Evolutionary conservation across 2,113 vertebrate species (phyloP).

Genomic region (Seriola rivoliana): DNA sequence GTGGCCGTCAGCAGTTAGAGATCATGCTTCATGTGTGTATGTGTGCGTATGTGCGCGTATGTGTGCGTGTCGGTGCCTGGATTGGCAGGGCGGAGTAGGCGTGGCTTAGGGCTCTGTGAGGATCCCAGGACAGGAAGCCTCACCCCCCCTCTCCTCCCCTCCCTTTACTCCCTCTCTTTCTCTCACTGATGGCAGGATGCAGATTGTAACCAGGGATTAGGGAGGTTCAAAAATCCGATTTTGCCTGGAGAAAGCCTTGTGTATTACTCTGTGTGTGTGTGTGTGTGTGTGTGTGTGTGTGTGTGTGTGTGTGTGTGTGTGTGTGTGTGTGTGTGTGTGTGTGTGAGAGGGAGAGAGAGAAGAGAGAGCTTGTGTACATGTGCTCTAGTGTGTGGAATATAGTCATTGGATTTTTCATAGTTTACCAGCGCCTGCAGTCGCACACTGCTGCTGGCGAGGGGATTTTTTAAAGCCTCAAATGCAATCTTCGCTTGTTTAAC

Average conservation of each 20-base stretch:
- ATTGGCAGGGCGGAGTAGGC: slow-evolving; percentile 68
- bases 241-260: slow-evolving; percentile 89
- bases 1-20: slow-evolving; percentile 39
- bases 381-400: slow-evolving; percentile 59
- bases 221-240: slow-evolving; percentile 95
- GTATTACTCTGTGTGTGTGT: slow-evolving; percentile 65
- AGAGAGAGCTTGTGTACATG: slow-evolving; percentile 48
- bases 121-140: slow-evolving; percentile 73
- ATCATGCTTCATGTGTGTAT: slow-evolving; percentile 70
- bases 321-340: slow-evolving; percentile 29
- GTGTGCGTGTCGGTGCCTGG: slow-evolving; percentile 52
- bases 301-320: slow-evolving; percentile 25
- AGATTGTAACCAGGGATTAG: slow-evolving; percentile 96
- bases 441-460: slow-evolving; percentile 64
- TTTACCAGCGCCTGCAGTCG: slow-evolving; percentile 82
- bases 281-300: slow-evolving; percentile 45
- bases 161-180: slow-evolving; percentile 47
- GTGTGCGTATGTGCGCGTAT: slow-evolving; percentile 34
- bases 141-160: neutral
- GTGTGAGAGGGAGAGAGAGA: neutral
- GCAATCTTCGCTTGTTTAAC: slow-evolving; percentile 80
- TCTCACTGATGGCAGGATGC: slow-evolving; percentile 86
- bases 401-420: slow-evolving; percentile 86
- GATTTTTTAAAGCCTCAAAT: slow-evolving; percentile 79
- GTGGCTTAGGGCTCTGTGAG: slow-evolving; percentile 52